Evolutionary conservation across 2,797 vertebrate genomes (phyloP).

Genomic region (Coracias cyanogaster): DNA sequence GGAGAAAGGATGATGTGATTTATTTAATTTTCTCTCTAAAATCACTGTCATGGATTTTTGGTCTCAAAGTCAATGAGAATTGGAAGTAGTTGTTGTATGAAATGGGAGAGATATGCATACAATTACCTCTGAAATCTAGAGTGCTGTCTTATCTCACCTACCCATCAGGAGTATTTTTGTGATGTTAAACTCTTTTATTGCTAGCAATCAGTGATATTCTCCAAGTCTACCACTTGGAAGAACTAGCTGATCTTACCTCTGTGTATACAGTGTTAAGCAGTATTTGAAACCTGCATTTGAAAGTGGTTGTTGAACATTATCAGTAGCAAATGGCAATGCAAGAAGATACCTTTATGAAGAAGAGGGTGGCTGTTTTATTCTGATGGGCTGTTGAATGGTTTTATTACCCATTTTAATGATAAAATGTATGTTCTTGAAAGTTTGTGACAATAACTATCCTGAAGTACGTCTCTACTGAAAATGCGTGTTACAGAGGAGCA

Average conservation of each 20-base stretch:
- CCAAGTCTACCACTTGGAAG: background rate
- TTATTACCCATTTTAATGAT: background rate
- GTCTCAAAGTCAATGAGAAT: background rate
- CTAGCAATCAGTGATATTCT: background rate
- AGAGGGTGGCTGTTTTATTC: background rate
- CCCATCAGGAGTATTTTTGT: background rate
- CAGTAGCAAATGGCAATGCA: background rate
- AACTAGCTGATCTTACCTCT: background rate
- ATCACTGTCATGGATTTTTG: background rate
- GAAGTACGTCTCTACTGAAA: background rate
- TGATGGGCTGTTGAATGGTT: background rate
- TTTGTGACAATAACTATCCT: background rate
- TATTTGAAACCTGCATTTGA: background rate
- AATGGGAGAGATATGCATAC: background rate
- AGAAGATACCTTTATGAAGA: background rate
- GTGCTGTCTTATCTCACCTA: background rate
- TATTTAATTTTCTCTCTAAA: background rate
- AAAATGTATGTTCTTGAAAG: background rate
- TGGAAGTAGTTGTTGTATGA: background rate
- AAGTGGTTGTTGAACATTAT: background rate
- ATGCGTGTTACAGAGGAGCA: background rate
- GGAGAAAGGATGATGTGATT: background rate
- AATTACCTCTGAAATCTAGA: background rate
- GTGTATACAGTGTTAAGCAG: background rate
- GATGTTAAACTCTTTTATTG: background rate